Conservation (phyloP, 2,113 vertebrate species). For the Anarhynchus alexandrinus region DNA sequence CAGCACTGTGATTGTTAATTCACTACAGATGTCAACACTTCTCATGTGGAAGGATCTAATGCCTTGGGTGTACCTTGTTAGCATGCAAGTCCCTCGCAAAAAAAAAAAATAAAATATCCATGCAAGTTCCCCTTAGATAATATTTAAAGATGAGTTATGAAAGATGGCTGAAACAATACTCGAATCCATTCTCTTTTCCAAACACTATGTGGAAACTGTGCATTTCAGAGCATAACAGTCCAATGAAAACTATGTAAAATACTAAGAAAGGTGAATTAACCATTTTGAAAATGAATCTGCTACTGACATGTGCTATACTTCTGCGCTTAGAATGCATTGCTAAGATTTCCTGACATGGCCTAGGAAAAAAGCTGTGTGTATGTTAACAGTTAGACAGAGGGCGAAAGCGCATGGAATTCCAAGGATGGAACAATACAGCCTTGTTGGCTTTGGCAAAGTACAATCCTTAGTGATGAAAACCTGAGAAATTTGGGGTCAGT, state of each 20-base stretch:
- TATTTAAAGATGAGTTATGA: background rate
- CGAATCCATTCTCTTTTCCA: background rate
- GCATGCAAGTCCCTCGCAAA: background rate
- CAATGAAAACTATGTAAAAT: background rate
- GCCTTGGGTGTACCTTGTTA: background rate
- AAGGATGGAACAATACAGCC: background rate
- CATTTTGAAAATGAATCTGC: background rate
- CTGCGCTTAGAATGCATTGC: background rate
- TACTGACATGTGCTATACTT: background rate
- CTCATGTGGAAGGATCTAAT: background rate
- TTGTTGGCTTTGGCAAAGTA: slow-evolving; percentile 4
- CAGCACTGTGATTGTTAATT: slow-evolving; percentile 23
- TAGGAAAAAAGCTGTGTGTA: background rate
- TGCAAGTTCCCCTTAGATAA: background rate
- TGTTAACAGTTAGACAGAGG: background rate
- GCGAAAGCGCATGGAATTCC: background rate
- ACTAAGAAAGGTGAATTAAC: background rate
- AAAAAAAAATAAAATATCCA: background rate
- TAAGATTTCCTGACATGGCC: background rate
- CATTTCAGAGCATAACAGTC: background rate
- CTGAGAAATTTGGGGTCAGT: background rate
- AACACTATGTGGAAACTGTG: background rate
- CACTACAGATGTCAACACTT: background rate
- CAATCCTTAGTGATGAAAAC: background rate
- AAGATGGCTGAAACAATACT: background rate